Conservation (phyloP, 64 coral and sea anemone species). For the Stichodactyla mertensii region DNA sequence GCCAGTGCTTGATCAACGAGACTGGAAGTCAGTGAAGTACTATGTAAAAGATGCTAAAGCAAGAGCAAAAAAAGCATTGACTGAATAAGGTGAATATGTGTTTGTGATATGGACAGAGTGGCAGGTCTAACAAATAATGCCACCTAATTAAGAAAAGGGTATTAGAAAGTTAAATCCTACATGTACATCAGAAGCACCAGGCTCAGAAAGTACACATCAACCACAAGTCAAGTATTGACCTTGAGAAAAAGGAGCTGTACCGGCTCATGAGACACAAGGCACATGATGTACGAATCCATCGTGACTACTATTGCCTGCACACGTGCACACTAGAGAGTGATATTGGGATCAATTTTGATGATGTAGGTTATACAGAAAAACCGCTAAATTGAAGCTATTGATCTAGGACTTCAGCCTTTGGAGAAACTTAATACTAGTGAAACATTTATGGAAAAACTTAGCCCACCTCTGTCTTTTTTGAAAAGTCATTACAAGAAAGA, state of each 20-base stretch:
- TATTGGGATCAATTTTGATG: too few species aligned
- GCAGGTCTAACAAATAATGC: conserved; percentile 13
- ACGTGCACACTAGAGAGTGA: too few species aligned
- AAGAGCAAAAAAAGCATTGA: background rate
- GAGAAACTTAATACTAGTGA: too few species aligned
- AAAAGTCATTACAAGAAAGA: too few species aligned
- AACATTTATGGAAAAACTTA: too few species aligned
- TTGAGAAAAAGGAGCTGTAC: conserved; percentile 18
- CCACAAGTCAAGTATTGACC: conserved; percentile 12
- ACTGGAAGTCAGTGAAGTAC: too few species aligned
- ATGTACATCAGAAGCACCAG: conserved; percentile 12
- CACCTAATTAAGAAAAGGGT: background rate
- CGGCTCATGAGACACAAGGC: conserved; percentile 16
- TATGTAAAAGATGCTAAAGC: too few species aligned
- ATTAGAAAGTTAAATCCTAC: background rate
- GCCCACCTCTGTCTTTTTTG: too few species aligned
- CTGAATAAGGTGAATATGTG: conserved; percentile 10
- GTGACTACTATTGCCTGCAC: background rate
- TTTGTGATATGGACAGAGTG: conserved; percentile 6
- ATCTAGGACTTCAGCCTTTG: too few species aligned
- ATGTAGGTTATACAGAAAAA: too few species aligned
- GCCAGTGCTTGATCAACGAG: too few species aligned
- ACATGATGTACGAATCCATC: conserved; percentile 1
- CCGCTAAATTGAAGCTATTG: too few species aligned
- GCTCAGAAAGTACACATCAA: conserved; percentile 33